Evolutionary conservation across 1,140 invertebrate genomes (phyloP), one percentile per base, ranked within the genome.

Genomic region (Venturia canescens): DNA sequence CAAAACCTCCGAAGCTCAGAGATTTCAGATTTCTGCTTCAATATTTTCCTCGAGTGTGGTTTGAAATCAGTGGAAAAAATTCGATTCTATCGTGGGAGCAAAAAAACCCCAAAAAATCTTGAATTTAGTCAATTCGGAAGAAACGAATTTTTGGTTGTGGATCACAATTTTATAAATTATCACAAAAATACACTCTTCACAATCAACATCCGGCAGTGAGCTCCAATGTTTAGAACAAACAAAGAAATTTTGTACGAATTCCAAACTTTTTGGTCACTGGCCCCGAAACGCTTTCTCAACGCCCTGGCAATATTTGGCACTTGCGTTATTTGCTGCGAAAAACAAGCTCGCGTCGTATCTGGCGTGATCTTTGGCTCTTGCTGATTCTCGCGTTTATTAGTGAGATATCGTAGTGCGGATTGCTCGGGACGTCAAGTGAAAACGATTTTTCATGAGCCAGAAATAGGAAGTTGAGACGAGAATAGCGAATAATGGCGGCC

Each of bases 401-500:
- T n/a, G 1, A 53, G n/a, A 5, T 53, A n/a, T 53, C 50, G n/a
- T 53, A 16, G 15, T 53, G 50, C 3, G 11, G 3, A 34, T 21
- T n/a, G n/a, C n/a, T n/a, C 38, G 31, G 3, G 31, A 34, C 31
- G 31, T 3, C 3, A 67, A 69, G 27, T 23, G 13, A n/a, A 75
- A n/a, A 26, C 18, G 53, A 53, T n/a, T 34, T 31, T 0, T 53
- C 53, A 29, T 66, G 50, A 82, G n/a, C 85, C 81, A 82, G 81
- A 70, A 87, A 87, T 87, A 87, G 81, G 70, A 80, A 80, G 66
- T 60, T 53, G n/a, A 18, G 60, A 60, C 48, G 53, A 82, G 82
- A 86, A 86, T 86, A 86, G 38, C 3, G 15, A n/a, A 34, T 34
- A 34, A 34, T 7, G 31, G 7, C 31, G 31, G 7, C 31, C 31